phyloP scores from a whole-genome alignment of 1,140 invertebrate species.

The Chrysoperla carnea region DNA sequence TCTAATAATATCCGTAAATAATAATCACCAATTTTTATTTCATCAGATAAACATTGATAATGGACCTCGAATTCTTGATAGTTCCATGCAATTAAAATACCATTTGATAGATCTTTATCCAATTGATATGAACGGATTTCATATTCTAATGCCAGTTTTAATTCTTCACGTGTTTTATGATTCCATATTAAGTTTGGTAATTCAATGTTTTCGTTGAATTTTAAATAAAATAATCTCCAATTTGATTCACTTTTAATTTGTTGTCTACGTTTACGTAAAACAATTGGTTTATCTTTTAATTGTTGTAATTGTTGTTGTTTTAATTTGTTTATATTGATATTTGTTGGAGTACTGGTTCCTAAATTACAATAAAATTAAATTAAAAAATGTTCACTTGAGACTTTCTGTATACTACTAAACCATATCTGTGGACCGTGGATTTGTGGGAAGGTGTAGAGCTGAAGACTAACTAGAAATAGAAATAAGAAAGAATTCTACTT shows the following conservation, averaged over 20 bases:
- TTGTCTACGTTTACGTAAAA: constrained; percentile 76
- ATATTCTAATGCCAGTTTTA: constrained; percentile 81
- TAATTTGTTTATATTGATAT: constrained; percentile 18
- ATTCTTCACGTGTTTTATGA: constrained; percentile 93
- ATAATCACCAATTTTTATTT: constrained; percentile 97
- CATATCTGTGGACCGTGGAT: too few species aligned
- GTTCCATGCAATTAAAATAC: constrained; percentile 87
- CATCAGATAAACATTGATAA: constrained; percentile 85
- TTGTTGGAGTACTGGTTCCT: constrained; percentile 9
- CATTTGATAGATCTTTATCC: constrained; percentile 76
- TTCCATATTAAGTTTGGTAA: constrained; percentile 98
- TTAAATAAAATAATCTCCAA: constrained; percentile 88
- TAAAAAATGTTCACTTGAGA: too few species aligned
- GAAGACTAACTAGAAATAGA: too few species aligned
- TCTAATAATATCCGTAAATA: constrained; percentile 88
- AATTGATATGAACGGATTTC: constrained; percentile 80
- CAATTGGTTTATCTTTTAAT: constrained; percentile 41
- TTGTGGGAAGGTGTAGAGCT: too few species aligned
- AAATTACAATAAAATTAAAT: too few species aligned
- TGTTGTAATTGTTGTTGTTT: constrained; percentile 27
- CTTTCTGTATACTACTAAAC: too few species aligned
- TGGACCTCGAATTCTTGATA: constrained; percentile 91
- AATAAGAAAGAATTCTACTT: too few species aligned
- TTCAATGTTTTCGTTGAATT: constrained; percentile 88
- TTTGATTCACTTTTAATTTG: constrained; percentile 84